Percentiles rank a stretch among this genome's conserved stretches.
Conservation (phyloP, 1,140 invertebrate species). For the Drosophila sproati region DNA sequence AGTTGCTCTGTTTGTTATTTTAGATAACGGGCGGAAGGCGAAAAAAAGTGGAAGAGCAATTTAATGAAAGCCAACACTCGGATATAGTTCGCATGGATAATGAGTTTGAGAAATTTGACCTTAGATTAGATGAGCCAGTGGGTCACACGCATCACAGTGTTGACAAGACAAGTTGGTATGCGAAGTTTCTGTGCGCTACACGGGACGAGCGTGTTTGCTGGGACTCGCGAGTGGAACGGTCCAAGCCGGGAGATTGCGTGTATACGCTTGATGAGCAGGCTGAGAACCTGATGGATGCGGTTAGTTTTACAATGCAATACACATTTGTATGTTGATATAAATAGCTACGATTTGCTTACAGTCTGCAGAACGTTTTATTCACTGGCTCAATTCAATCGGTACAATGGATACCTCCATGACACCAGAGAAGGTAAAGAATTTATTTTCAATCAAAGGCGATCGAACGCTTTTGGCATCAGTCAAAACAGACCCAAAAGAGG, state of each 20-base stretch:
- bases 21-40: slow-evolving; percentile 38
- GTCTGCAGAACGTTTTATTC: slow-evolving; percentile 79
- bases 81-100: slow-evolving; percentile 75
- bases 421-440: slow-evolving; percentile 72
- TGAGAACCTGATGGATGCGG: slow-evolving; percentile 82
- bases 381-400: slow-evolving; percentile 76
- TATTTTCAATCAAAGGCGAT: slow-evolving; percentile 81
- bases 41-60: slow-evolving; percentile 66
- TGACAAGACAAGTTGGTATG: slow-evolving; percentile 67
- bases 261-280: slow-evolving; percentile 77
- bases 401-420: slow-evolving; percentile 70
- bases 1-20: not conserved
- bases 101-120: slow-evolving; percentile 71
- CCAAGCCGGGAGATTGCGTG: slow-evolving; percentile 42
- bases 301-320: slow-evolving; percentile 24
- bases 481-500: slow-evolving; percentile 79
- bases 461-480: slow-evolving; percentile 74
- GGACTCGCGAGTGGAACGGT: slow-evolving; percentile 53
- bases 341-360: slow-evolving; percentile 13
- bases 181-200: slow-evolving; percentile 61
- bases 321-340: not conserved
- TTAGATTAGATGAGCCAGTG: slow-evolving; percentile 69
- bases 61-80: slow-evolving; percentile 75
- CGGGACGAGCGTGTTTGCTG: slow-evolving; percentile 60
- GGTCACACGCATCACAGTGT: slow-evolving; percentile 56